Conservation (phyloP, 2,113 vertebrate species). For the Neofelis nebulosa region DNA sequence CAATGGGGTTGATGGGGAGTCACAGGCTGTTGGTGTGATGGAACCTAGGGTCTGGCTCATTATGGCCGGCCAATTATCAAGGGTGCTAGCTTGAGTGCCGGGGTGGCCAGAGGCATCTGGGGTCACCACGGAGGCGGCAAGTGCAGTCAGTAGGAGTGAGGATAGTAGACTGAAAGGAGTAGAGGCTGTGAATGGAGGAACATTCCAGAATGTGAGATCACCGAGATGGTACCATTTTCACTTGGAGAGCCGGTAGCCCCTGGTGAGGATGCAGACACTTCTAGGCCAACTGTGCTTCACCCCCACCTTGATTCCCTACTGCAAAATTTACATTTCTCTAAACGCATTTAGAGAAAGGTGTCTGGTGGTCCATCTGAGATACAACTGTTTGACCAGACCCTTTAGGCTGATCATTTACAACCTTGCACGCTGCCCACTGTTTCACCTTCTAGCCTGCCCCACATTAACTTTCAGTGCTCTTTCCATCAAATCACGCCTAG, state of each 20-base stretch:
- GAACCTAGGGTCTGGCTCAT: not conserved
- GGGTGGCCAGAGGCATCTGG: not conserved
- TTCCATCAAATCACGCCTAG: not conserved
- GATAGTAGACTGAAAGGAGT: not conserved
- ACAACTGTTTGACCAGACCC: not conserved
- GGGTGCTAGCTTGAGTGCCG: not conserved
- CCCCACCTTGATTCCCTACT: not conserved
- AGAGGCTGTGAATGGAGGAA: not conserved
- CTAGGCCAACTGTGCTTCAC: not conserved
- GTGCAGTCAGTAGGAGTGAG: not conserved
- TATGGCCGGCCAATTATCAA: not conserved
- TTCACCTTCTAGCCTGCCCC: not conserved
- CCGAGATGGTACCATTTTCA: not conserved
- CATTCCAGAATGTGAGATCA: not conserved
- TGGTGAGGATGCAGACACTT: not conserved
- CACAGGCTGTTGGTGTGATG: accelerated
- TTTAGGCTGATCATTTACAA: no score
- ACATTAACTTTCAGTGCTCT: not conserved
- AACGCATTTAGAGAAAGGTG: not conserved
- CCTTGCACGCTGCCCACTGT: not conserved
- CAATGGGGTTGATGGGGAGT: no score
- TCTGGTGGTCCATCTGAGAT: not conserved
- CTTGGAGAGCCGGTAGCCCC: not conserved
- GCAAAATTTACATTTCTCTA: not conserved
- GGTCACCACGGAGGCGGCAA: not conserved